Conservation (phyloP, 2,888 invertebrate genomes). For the Dasypogon diadema region DNA sequence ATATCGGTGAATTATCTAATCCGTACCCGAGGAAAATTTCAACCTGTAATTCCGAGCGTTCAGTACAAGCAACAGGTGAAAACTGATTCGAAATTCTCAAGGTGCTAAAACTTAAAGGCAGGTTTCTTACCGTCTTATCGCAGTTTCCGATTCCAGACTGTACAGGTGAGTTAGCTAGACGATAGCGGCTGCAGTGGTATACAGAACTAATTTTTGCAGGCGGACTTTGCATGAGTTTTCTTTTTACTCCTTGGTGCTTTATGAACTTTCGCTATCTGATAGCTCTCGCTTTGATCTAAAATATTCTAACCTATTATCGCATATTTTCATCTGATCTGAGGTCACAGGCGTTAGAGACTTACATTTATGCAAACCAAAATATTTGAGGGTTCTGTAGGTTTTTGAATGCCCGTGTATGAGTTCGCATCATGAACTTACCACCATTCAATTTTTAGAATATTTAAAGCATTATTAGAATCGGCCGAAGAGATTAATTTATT, state of each 20-base stretch:
- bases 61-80: constrained; percentile 34
- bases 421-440: no score
- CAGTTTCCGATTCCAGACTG: constrained; percentile 13
- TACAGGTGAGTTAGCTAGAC: constrained; percentile 7
- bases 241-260: not conserved
- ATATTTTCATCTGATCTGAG: not conserved
- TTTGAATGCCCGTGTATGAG: no score
- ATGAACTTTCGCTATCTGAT: constrained; percentile 12
- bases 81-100: constrained; percentile 39
- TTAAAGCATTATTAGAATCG: no score
- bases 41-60: constrained; percentile 3
- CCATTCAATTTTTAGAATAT: no score
- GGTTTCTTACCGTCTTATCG: constrained; percentile 29
- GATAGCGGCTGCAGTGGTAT: not conserved
- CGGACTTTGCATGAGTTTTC: not conserved
- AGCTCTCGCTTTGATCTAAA: not conserved
- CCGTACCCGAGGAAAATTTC: constrained; percentile 10
- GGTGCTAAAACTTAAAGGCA: constrained; percentile 48
- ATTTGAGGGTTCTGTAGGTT: no score
- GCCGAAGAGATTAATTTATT: no score
- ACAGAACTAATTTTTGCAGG: not conserved
- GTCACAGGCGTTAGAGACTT: not conserved
- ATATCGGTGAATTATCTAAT: not conserved
- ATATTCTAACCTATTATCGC: not conserved
- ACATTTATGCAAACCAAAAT: no score